phyloP scores from a whole-genome alignment of 2,113 vertebrate species.

The Nettapus auritus region DNA sequence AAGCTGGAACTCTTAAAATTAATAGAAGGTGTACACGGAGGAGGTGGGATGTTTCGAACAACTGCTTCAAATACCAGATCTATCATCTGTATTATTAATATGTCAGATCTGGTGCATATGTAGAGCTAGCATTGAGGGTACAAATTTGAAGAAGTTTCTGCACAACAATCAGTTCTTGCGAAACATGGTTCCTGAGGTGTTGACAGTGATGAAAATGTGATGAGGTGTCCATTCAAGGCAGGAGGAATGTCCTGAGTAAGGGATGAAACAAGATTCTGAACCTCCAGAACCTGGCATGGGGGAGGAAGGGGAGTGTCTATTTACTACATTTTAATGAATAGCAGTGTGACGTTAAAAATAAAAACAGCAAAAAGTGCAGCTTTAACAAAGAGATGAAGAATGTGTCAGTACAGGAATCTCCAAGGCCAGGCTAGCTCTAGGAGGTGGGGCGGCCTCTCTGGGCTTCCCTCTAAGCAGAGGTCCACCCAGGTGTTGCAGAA shows the following conservation, averaged over 20 bases:
- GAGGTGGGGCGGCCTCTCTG: background rate
- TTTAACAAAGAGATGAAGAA: background rate
- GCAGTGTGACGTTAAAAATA: background rate
- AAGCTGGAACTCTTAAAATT: slow-evolving; percentile 17
- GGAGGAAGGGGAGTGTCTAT: background rate
- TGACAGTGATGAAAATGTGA: background rate
- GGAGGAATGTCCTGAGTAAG: slow-evolving; percentile 9
- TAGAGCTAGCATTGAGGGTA: background rate
- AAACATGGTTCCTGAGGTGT: rapidly evolving
- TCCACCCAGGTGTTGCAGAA: background rate
- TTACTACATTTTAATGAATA: slow-evolving; percentile 2
- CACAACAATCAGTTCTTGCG: background rate
- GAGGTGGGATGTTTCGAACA: slow-evolving; percentile 29
- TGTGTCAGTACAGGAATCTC: background rate
- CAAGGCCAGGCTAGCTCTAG: background rate
- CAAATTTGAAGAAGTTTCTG: background rate
- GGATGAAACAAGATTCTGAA: background rate
- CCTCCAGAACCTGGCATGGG: background rate
- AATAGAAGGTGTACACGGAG: background rate
- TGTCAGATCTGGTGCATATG: background rate
- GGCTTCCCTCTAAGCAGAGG: background rate
- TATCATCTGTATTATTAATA: slow-evolving; percentile 15
- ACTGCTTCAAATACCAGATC: slow-evolving; percentile 17
- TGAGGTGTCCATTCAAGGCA: background rate
- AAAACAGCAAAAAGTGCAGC: background rate